phyloP scores from a whole-genome alignment of 2,797 vertebrate genomes.

The Trematomus bernacchii region DNA sequence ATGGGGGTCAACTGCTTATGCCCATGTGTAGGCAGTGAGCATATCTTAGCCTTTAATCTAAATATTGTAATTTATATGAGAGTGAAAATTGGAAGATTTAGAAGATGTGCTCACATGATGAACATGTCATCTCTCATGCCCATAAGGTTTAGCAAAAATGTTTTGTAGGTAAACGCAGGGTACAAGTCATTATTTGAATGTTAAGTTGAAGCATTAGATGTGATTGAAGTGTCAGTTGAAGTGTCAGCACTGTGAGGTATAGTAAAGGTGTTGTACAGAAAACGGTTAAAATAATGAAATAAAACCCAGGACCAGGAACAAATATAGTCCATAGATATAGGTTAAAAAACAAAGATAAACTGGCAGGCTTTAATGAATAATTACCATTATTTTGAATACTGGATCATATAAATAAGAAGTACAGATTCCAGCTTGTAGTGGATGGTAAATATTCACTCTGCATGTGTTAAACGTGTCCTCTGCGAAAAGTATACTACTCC shows the following conservation, averaged over 20 bases:
- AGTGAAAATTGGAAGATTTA: conserved; percentile 1
- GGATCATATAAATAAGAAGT: too few species aligned
- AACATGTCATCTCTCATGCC: background rate
- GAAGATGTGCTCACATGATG: background rate
- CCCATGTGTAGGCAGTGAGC: conserved; percentile 15
- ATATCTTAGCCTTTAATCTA: conserved; percentile 5
- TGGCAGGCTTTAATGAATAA: too few species aligned
- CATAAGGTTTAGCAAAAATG: background rate
- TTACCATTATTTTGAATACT: too few species aligned
- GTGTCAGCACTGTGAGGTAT: background rate
- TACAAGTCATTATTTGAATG: background rate
- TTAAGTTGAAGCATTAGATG: background rate
- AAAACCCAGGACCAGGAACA: too few species aligned
- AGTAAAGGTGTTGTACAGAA: background rate
- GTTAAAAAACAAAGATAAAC: too few species aligned
- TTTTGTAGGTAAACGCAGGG: background rate
- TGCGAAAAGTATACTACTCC: too few species aligned
- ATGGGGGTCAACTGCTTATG: conserved; percentile 6
- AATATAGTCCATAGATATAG: too few species aligned
- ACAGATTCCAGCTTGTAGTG: too few species aligned
- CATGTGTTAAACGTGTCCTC: too few species aligned
- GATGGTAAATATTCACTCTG: background rate
- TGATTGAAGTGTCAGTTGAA: background rate
- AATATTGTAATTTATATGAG: conserved; percentile 1
- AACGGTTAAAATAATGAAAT: background rate